A percentile compares a stretch with the other conserved stretches of the same genome.
phyloP scores from a whole-genome alignment of 2,888 invertebrate species.

The Cosmia pyralina region DNA sequence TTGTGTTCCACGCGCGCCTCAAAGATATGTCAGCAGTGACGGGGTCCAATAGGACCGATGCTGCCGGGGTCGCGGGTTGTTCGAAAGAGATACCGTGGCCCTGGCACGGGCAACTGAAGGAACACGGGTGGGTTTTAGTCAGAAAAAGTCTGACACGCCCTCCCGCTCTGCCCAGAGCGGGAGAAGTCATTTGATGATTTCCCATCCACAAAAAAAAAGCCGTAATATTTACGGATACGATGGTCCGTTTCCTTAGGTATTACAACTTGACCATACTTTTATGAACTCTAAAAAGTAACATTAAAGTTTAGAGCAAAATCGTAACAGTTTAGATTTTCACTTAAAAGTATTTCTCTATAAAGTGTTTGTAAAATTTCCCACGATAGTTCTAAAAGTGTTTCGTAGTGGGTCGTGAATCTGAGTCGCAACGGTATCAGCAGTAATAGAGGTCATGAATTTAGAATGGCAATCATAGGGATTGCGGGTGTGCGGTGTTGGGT shows the following conservation, averaged over 20 bases:
- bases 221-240: neutral
- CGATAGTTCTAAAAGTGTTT: constrained; percentile 54
- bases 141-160: too few species aligned
- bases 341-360: constrained; percentile 37
- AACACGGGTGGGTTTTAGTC: too few species aligned
- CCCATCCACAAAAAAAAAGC: neutral
- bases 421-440: constrained; percentile 35
- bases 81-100: too few species aligned
- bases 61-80: too few species aligned
- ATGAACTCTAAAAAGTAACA: constrained; percentile 18
- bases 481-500: constrained; percentile 13
- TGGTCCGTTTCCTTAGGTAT: neutral
- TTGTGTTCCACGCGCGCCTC: too few species aligned
- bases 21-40: too few species aligned
- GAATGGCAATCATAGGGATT: constrained; percentile 35
- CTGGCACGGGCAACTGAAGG: too few species aligned
- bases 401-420: constrained; percentile 56
- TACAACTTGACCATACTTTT: constrained; percentile 12
- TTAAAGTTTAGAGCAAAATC: constrained; percentile 26
- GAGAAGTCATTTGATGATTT: too few species aligned
- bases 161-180: too few species aligned
- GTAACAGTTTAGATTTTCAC: constrained; percentile 35
- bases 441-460: constrained; percentile 51
- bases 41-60: too few species aligned
- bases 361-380: constrained; percentile 47